These are phyloP conservation scores for Taenioides sp. DNA, from an alignment of 2,797 vertebrate genomes.

Conservation along the genomic window DNA sequence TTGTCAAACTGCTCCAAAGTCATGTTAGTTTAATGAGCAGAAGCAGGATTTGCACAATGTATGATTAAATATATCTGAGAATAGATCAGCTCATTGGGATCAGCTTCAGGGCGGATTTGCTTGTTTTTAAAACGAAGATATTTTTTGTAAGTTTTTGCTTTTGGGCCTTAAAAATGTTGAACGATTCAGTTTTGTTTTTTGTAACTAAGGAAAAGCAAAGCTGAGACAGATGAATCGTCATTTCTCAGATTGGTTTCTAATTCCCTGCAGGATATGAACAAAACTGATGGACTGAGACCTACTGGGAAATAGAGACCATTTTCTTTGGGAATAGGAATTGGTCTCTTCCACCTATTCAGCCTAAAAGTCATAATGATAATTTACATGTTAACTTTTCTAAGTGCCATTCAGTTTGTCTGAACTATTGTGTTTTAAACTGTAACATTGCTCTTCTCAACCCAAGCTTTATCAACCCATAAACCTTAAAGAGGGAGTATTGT, in stretches of 20 bases:
- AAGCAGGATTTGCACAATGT: slow-evolving; percentile 68
- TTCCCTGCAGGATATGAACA: neutral
- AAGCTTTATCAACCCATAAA: too few species aligned
- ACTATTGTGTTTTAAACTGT: too few species aligned
- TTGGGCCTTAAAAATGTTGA: neutral
- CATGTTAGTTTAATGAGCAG: slow-evolving; percentile 83
- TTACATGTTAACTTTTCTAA: too few species aligned
- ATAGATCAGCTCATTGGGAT: neutral
- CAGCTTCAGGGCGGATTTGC: neutral
- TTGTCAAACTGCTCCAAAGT: slow-evolving; percentile 82
- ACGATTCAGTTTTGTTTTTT: neutral
- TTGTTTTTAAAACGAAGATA: neutral
- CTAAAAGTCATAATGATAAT: neutral
- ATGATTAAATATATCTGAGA: neutral
- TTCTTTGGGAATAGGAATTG: neutral
- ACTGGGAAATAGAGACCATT: neutral
- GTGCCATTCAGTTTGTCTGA: too few species aligned
- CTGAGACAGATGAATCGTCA: neutral
- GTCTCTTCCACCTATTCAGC: neutral
- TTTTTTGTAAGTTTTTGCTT: neutral
- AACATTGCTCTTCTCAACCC: too few species aligned
- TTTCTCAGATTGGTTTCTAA: neutral
- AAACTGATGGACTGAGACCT: neutral
- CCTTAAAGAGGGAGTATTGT: too few species aligned
- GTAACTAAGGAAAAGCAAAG: neutral